Percentiles rank a stretch among this genome's conserved stretches.
These are phyloP conservation scores for Cephalophus harveyi DNA, from an alignment of 2,113 vertebrate genomes.

Conservation along the genomic window DNA sequence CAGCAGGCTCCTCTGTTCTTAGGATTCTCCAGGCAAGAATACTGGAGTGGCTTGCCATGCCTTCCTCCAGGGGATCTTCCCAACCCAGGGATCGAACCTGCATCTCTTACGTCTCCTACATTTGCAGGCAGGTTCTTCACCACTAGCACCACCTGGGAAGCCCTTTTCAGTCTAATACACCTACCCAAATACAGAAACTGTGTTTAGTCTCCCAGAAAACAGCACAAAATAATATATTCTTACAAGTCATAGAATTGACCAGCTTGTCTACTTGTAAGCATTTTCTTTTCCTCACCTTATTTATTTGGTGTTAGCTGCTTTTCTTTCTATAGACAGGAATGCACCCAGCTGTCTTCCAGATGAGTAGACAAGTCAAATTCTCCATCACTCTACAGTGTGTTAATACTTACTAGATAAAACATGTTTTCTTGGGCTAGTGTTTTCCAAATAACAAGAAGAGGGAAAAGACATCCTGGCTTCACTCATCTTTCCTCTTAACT, in stretches of 20 bases:
- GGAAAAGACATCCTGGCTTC: constrained; percentile 5
- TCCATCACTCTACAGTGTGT: not conserved
- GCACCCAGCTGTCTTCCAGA: not conserved
- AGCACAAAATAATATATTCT: not conserved
- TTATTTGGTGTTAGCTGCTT: not conserved
- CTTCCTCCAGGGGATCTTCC: not conserved
- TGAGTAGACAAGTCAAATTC: constrained; percentile 1
- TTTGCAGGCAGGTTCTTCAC: not conserved
- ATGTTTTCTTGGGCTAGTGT: not conserved
- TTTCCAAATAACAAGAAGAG: constrained; percentile 52
- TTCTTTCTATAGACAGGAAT: constrained; percentile 45
- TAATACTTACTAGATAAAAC: constrained; percentile 32
- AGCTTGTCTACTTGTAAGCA: not conserved
- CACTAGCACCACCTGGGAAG: not conserved
- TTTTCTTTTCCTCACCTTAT: not conserved
- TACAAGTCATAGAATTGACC: not conserved
- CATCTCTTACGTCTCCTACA: not conserved
- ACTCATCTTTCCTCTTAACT: not conserved
- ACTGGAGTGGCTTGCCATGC: not conserved
- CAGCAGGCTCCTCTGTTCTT: not conserved
- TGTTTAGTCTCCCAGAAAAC: not conserved
- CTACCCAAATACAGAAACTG: not conserved
- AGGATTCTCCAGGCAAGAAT: not conserved
- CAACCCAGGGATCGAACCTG: not conserved
- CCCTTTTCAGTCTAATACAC: not conserved